These are phyloP conservation scores for Proterorhinus semilunaris DNA, from an alignment of 2,113 vertebrate genomes.

Conservation along the genomic window DNA sequence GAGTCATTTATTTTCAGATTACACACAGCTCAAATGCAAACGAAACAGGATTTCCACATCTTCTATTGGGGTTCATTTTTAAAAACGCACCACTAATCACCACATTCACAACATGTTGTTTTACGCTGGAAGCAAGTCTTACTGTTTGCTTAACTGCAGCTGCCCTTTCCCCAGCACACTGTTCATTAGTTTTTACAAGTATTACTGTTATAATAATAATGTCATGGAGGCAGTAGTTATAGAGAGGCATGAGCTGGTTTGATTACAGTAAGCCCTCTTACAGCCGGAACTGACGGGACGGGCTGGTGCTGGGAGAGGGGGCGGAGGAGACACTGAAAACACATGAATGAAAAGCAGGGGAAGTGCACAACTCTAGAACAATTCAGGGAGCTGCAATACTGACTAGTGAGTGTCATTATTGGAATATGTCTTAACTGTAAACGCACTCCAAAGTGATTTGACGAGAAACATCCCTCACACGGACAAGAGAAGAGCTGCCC, in stretches of 20 bases:
- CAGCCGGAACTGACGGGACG: slow-evolving; percentile 40
- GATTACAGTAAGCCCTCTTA: slow-evolving; percentile 44
- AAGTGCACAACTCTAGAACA: slow-evolving; percentile 49
- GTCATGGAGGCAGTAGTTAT: slow-evolving; percentile 39
- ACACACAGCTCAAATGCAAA: slow-evolving; percentile 36
- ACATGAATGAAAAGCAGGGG: slow-evolving; percentile 44
- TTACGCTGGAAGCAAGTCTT: slow-evolving; percentile 10
- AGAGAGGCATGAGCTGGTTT: slow-evolving; percentile 59
- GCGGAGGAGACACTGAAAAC: slow-evolving; percentile 20
- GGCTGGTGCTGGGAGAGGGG: not conserved
- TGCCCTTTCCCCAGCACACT: slow-evolving; percentile 33
- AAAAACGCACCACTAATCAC: slow-evolving; percentile 34
- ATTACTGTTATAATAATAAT: slow-evolving; percentile 51
- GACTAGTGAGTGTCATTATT: not conserved
- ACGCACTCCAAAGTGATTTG: not conserved
- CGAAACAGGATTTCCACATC: slow-evolving; percentile 38
- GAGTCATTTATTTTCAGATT: slow-evolving; percentile 34
- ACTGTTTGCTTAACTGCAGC: slow-evolving; percentile 42
- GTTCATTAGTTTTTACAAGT: slow-evolving; percentile 60
- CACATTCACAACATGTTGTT: slow-evolving; percentile 16
- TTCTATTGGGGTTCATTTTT: slow-evolving; percentile 18
- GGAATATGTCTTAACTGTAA: not conserved
- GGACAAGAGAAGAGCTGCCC: not conserved
- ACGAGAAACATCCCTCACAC: not conserved
- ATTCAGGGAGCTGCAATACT: slow-evolving; percentile 7